Percentiles rank a stretch among this genome's conserved stretches.
These are phyloP conservation scores for Scaptomyza pallida DNA, from an alignment of 1,140 invertebrate genomes.

Conservation along the genomic window DNA sequence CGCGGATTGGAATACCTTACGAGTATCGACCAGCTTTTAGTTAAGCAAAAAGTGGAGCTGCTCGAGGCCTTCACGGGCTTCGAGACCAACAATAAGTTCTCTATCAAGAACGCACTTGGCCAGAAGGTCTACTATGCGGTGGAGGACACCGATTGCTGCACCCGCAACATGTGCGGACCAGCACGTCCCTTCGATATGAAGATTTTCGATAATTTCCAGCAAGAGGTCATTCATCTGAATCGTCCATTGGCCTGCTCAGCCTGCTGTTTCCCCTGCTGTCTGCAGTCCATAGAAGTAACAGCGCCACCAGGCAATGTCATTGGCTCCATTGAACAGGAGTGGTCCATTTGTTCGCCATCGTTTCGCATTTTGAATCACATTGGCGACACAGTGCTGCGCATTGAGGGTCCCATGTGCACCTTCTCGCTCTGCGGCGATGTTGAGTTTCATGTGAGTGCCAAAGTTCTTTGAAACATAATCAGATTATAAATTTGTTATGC, in stretches of 20 bases:
- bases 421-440: conserved; percentile 92
- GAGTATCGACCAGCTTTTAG: conserved; percentile 93
- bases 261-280: conserved; percentile 93
- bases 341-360: conserved; percentile 91
- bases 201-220: conserved; percentile 90
- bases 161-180: conserved; percentile 91
- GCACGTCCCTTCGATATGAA: conserved; percentile 93
- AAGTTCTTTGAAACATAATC: neutral
- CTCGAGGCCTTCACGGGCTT: conserved; percentile 94
- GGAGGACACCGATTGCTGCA: conserved; percentile 93
- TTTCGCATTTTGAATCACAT: conserved; percentile 91
- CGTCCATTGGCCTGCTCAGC: conserved; percentile 90
- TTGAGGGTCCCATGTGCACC: conserved; percentile 94
- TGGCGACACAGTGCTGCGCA: conserved; percentile 90
- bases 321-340: conserved; percentile 93
- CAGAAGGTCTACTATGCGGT: conserved; percentile 93
- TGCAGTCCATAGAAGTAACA: conserved; percentile 92
- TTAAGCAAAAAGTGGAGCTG: conserved; percentile 94
- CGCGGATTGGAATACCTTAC: conserved; percentile 97
- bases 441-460: conserved; percentile 86
- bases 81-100: conserved; percentile 96
- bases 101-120: conserved; percentile 90
- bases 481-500: neutral
- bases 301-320: conserved; percentile 89
- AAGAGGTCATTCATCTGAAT: conserved; percentile 90